phyloP scores from a whole-genome alignment of 2,888 invertebrate species.

The Synanthedon vespiformis region DNA sequence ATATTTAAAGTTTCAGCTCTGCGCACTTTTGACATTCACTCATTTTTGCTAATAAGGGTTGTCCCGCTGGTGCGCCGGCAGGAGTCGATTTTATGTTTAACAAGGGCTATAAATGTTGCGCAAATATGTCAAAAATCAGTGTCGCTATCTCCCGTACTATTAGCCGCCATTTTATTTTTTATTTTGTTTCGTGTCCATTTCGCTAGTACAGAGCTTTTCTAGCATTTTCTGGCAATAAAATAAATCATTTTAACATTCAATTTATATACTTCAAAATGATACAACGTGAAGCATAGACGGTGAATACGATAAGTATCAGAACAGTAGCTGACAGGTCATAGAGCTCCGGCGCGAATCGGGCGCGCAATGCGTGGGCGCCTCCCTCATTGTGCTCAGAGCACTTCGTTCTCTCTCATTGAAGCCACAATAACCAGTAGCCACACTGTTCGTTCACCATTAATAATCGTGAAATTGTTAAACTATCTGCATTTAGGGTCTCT shows the following conservation, averaged over 20 bases:
- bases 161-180: too few species aligned
- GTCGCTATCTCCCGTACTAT: too few species aligned
- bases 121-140: too few species aligned
- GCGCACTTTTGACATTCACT: too few species aligned
- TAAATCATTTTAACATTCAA: slow-evolving; percentile 11
- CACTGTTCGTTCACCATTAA: slow-evolving; percentile 33
- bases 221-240: not conserved
- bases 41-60: too few species aligned
- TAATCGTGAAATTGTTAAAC: slow-evolving; percentile 26
- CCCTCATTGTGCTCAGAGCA: slow-evolving; percentile 40
- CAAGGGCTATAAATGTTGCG: too few species aligned
- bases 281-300: slow-evolving; percentile 3
- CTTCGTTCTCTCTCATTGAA: slow-evolving; percentile 56
- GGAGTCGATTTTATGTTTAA: too few species aligned
- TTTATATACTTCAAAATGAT: slow-evolving; percentile 3
- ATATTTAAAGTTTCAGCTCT: too few species aligned
- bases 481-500: not conserved
- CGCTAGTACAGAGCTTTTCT: too few species aligned
- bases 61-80: too few species aligned
- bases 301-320: not conserved
- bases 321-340: slow-evolving; percentile 51
- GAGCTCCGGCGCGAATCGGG: slow-evolving; percentile 22
- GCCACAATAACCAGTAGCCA: slow-evolving; percentile 41
- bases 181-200: too few species aligned
- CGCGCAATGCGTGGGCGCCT: slow-evolving; percentile 35